These are phyloP conservation scores for Incurvaria masculella DNA, from an alignment of 2,888 invertebrate species.

Conservation along the genomic window DNA sequence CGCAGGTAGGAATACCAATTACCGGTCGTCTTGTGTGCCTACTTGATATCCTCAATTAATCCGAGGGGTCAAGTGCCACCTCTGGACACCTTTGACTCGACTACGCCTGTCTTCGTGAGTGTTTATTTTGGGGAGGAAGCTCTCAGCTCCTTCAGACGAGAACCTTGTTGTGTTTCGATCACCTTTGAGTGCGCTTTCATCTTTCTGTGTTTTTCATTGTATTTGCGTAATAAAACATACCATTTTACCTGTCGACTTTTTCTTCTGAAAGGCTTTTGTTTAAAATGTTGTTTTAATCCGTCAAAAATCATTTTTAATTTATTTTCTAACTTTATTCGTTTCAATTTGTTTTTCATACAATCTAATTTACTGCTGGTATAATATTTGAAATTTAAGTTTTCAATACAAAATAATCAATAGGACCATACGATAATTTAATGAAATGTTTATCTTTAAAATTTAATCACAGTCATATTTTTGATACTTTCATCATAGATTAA, in stretches of 20 bases:
- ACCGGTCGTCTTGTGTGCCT: background rate
- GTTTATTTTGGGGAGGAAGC: background rate
- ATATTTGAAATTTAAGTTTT: constrained; percentile 1
- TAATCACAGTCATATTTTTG: constrained; percentile 9
- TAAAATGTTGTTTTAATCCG: too few species aligned
- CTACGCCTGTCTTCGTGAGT: background rate
- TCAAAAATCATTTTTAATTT: too few species aligned
- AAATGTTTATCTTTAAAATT: background rate
- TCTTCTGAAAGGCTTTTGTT: too few species aligned
- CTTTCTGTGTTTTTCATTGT: too few species aligned
- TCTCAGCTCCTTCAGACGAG: background rate
- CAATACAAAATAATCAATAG: background rate
- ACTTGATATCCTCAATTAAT: background rate
- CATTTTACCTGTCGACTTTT: too few species aligned
- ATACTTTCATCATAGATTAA: constrained; percentile 11
- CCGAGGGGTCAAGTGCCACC: background rate
- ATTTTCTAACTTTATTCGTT: too few species aligned
- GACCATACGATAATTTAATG: background rate
- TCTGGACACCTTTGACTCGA: background rate
- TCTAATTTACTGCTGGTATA: too few species aligned
- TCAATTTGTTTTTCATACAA: too few species aligned
- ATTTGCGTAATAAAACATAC: too few species aligned
- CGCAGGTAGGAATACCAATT: background rate
- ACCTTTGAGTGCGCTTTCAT: background rate
- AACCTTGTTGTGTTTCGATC: background rate